phyloP scores from a whole-genome alignment of 1,140 invertebrate genomes.

The Aplysia californica region DNA sequence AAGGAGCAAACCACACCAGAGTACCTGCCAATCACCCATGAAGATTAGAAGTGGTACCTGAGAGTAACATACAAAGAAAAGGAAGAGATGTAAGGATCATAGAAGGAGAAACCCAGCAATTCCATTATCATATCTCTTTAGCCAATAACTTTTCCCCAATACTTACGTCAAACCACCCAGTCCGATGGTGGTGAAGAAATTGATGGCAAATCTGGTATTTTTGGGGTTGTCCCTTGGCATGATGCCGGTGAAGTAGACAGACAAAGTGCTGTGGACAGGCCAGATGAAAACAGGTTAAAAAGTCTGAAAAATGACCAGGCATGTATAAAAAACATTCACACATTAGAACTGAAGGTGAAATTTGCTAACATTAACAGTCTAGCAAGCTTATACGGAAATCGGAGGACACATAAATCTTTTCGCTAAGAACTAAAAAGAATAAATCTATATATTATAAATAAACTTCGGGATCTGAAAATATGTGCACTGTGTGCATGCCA shows the following conservation, averaged over 20 bases:
- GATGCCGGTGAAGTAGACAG: constrained; percentile 88
- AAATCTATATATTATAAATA: no score
- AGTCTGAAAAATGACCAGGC: no score
- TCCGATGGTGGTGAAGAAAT: constrained; percentile 99
- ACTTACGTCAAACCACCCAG: constrained; percentile 91
- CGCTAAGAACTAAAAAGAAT: no score
- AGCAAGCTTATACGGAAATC: no score
- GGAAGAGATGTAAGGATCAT: neutral
- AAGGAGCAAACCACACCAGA: neutral
- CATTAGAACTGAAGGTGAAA: no score
- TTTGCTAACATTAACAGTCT: no score
- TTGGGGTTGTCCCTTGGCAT: constrained; percentile 96
- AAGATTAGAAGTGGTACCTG: neutral
- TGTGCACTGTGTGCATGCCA: no score
- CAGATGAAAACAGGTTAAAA: neutral
- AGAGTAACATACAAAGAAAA: no score
- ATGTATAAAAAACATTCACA: no score
- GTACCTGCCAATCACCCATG: neutral
- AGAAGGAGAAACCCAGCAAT: neutral
- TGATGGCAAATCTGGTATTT: constrained; percentile 98
- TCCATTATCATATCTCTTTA: neutral
- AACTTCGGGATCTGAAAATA: no score
- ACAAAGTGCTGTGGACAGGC: constrained; percentile 78
- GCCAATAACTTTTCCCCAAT: neutral
- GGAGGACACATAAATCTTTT: no score